A percentile compares a stretch with the other conserved stretches of the same genome.
Conservation (phyloP, 2,797 vertebrate genomes). For the Phataginus tetradactyla region DNA sequence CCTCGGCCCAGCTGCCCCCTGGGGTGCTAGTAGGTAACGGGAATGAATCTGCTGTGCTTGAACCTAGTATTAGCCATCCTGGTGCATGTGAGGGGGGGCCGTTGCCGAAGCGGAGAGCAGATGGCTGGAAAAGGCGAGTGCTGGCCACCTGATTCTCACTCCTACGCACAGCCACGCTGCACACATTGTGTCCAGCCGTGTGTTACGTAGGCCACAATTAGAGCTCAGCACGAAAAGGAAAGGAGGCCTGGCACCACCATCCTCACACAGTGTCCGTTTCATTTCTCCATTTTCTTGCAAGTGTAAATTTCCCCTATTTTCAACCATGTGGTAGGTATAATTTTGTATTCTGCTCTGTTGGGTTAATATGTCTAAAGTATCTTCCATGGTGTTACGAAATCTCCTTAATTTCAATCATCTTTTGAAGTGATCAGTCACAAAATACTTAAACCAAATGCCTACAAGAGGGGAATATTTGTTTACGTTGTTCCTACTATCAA, state of each 20-base stretch:
- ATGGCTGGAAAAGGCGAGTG: neutral
- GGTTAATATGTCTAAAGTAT: neutral
- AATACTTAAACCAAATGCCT: neutral
- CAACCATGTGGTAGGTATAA: fast-evolving
- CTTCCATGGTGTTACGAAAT: fast-evolving
- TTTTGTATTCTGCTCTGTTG: neutral
- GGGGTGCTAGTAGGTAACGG: slow-evolving; percentile 83
- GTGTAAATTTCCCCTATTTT: neutral
- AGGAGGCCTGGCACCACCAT: fast-evolving
- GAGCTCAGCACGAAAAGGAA: neutral
- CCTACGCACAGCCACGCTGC: fast-evolving
- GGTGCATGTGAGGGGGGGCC: fast-evolving
- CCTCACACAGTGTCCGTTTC: fast-evolving
- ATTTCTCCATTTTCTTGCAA: fast-evolving
- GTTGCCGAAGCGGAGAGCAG: neutral
- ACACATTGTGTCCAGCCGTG: fast-evolving
- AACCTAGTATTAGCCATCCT: fast-evolving
- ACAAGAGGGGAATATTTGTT: neutral
- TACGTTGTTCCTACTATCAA: neutral
- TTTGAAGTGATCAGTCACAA: neutral
- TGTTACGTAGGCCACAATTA: neutral
- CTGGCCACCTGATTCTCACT: fast-evolving
- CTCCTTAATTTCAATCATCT: neutral
- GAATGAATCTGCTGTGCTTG: fast-evolving
- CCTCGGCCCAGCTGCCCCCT: slow-evolving; percentile 79